A percentile compares a stretch with the other conserved stretches of the same genome.
Conservation (phyloP, 2,888 invertebrate species). For the Mythimna ferrago region DNA sequence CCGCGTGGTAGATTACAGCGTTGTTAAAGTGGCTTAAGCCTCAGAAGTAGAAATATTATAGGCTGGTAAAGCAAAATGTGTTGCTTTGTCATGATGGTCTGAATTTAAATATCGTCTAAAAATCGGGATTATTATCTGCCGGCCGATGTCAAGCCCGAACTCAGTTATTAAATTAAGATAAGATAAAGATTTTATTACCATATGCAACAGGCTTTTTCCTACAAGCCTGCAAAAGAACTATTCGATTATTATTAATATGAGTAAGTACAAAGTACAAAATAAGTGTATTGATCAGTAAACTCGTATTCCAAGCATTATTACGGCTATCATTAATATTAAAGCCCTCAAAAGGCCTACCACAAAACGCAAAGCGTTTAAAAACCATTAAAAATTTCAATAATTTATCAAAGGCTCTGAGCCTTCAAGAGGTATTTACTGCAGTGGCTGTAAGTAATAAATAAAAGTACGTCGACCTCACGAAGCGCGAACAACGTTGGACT, state of each 20-base stretch:
- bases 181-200: no score
- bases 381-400: slow-evolving; percentile 24
- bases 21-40: no score
- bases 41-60: no score
- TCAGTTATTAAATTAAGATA: no score
- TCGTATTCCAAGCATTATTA: slow-evolving; percentile 3
- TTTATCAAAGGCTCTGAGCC: slow-evolving; percentile 33
- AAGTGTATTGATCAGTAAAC: neutral
- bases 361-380: slow-evolving; percentile 27
- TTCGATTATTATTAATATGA: neutral
- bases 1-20: no score
- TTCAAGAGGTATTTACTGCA: slow-evolving; percentile 34
- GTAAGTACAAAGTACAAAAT: neutral
- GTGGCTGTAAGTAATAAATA: slow-evolving; percentile 26
- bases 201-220: no score
- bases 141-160: no score
- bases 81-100: neutral
- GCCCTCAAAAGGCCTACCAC: slow-evolving; percentile 11
- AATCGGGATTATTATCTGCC: no score
- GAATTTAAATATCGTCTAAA: neutral
- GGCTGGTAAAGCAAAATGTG: no score
- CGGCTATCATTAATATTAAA: slow-evolving; percentile 16
- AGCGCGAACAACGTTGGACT: slow-evolving; percentile 52
- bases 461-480: slow-evolving; percentile 39
- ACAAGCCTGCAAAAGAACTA: neutral